Percentiles rank a stretch among this genome's conserved stretches.
Conservation (phyloP, 92 coral and sea anemone species). For the Zoanthus solanderi region DNA sequence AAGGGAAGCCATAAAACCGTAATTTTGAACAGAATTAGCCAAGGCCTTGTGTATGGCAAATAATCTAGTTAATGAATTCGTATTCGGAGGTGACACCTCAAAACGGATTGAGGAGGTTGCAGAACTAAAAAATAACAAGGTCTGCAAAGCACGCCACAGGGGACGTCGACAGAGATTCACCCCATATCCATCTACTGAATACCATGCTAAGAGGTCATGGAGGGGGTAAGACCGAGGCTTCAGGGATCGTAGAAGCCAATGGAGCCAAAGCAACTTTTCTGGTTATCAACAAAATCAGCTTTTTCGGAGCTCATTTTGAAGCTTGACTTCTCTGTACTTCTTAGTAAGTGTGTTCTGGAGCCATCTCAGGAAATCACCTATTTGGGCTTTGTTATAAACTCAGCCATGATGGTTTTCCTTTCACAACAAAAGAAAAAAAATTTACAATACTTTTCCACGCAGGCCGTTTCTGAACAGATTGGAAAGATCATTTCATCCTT, state of each 20-base stretch:
- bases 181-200: slow-evolving; percentile 33
- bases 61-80: slow-evolving; percentile 64
- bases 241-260: slow-evolving; percentile 16
- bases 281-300: slow-evolving; percentile 31
- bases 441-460: not conserved
- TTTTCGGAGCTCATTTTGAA: slow-evolving; percentile 50
- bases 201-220: slow-evolving; percentile 10
- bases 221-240: slow-evolving; percentile 33
- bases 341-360: slow-evolving; percentile 39
- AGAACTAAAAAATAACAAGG: slow-evolving; percentile 57
- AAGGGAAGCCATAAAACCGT: slow-evolving; percentile 63
- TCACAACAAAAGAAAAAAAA: slow-evolving; percentile 42
- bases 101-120: slow-evolving; percentile 64
- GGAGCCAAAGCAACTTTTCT: slow-evolving; percentile 16
- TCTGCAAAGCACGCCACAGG: slow-evolving; percentile 44
- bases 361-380: slow-evolving; percentile 22
- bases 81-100: slow-evolving; percentile 65
- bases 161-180: slow-evolving; percentile 44
- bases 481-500: slow-evolving; percentile 49
- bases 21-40: slow-evolving; percentile 58
- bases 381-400: slow-evolving; percentile 67
- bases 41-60: slow-evolving; percentile 62
- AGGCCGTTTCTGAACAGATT: slow-evolving; percentile 18
- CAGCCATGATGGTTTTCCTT: slow-evolving; percentile 40
- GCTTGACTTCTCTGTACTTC: slow-evolving; percentile 62